Conservation (phyloP, 2,113 vertebrate species). For the Antechinus stuartii region DNA sequence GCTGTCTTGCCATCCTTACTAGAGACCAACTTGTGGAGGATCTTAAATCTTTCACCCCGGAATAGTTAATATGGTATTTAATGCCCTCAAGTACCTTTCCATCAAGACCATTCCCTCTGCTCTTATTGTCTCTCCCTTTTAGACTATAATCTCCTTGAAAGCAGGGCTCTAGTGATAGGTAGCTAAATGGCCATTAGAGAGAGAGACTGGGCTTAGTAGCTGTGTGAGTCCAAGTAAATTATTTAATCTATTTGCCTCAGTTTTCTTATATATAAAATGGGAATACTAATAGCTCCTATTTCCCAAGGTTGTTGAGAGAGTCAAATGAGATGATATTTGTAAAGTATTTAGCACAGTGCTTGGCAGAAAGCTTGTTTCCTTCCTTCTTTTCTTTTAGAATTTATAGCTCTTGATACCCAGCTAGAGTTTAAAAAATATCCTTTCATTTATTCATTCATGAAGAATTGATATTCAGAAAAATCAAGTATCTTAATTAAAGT, state of each 20-base stretch:
- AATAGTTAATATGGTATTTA: neutral
- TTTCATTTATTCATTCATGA: neutral
- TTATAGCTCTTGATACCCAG: neutral
- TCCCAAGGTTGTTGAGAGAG: neutral
- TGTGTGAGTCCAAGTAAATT: neutral
- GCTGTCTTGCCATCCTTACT: neutral
- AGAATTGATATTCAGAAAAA: neutral
- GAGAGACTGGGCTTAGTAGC: neutral
- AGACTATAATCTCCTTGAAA: neutral
- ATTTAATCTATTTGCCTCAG: neutral
- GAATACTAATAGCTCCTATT: neutral
- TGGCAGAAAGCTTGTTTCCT: neutral
- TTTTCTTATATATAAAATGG: neutral
- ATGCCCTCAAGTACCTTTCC: neutral
- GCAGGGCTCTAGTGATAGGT: neutral
- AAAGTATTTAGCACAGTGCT: neutral
- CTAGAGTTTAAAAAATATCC: neutral
- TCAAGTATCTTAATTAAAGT: neutral
- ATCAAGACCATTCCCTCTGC: neutral
- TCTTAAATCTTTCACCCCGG: neutral
- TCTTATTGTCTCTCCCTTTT: neutral
- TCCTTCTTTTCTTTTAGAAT: neutral
- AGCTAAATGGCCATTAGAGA: neutral
- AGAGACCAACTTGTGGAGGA: neutral
- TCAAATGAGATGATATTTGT: neutral